phyloP scores from a whole-genome alignment of 1,140 invertebrate species.

The Dolichoris vasculosae region DNA sequence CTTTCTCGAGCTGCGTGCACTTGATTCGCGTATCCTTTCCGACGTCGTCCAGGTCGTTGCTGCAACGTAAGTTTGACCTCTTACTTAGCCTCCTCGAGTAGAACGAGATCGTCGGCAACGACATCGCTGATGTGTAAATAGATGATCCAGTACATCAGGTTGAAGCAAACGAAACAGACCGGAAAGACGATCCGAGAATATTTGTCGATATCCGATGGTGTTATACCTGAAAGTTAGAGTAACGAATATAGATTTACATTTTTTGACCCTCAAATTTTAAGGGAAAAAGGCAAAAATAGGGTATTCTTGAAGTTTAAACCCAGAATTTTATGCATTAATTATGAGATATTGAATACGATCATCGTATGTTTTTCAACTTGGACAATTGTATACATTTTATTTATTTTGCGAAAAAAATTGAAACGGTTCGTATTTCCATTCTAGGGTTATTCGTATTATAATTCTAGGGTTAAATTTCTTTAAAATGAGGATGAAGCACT shows the following conservation, averaged over 20 bases:
- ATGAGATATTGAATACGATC: no score
- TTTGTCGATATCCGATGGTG: conserved; percentile 97
- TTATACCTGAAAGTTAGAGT: conserved; percentile 79
- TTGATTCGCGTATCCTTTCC: conserved; percentile 14
- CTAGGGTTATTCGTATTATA: not conserved
- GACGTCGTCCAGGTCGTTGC: conserved; percentile 25
- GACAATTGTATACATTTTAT: no score
- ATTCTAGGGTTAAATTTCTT: conserved; percentile 7
- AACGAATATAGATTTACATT: not conserved
- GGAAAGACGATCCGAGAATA: conserved; percentile 96
- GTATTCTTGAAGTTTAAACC: conserved; percentile 7
- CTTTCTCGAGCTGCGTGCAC: conserved; percentile 41
- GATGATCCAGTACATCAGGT: conserved; percentile 98
- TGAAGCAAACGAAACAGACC: conserved; percentile 97
- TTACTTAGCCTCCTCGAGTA: conserved; percentile 88
- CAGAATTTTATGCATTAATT: conserved; percentile 7
- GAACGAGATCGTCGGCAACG: conserved; percentile 92
- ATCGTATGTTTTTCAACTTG: no score
- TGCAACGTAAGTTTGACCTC: conserved; percentile 32
- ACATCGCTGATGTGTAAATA: conserved; percentile 96
- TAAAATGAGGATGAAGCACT: conserved; percentile 45
- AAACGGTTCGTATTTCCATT: no score
- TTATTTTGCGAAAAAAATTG: no score
- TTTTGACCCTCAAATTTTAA: not conserved
- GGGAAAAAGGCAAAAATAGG: not conserved